These are phyloP conservation scores for Oncopeltus fasciatus DNA, from an alignment of 1,140 invertebrate genomes.

Conservation along the genomic window DNA sequence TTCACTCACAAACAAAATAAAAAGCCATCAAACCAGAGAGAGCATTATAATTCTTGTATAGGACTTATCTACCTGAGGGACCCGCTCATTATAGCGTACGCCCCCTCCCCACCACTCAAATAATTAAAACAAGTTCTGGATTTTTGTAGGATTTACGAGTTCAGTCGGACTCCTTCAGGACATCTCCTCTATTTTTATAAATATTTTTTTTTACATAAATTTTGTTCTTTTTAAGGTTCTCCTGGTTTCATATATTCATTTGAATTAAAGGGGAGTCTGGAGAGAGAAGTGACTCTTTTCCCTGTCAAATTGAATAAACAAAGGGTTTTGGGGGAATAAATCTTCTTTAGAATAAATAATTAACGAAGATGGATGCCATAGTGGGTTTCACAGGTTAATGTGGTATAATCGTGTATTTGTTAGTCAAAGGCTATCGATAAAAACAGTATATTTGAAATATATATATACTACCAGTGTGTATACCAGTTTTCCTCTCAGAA, in stretches of 20 bases:
- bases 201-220: not conserved
- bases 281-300: not conserved
- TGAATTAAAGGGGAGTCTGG: not conserved
- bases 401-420: too few relatives aligned
- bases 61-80: not conserved
- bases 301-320: too few relatives aligned
- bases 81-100: not conserved
- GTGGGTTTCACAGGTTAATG: too few relatives aligned
- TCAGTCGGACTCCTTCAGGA: not conserved
- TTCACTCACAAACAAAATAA: not conserved
- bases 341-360: too few relatives aligned
- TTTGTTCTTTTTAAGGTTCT: not conserved
- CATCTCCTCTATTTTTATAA: not conserved
- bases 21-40: not conserved
- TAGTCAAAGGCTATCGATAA: too few relatives aligned
- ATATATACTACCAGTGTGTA: too few relatives aligned
- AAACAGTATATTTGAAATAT: too few relatives aligned
- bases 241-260: not conserved
- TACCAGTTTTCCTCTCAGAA: too few relatives aligned
- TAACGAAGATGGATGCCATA: too few relatives aligned
- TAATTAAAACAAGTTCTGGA: conserved; percentile 3
- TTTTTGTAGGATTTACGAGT: not conserved
- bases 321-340: too few relatives aligned
- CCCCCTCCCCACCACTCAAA: not conserved
- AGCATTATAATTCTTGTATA: conserved; percentile 11